A percentile compares a stretch with the other conserved stretches of the same genome.
Evolutionary conservation across 2,113 vertebrate genomes (phyloP).

Genomic region (Eublepharis macularius): DNA sequence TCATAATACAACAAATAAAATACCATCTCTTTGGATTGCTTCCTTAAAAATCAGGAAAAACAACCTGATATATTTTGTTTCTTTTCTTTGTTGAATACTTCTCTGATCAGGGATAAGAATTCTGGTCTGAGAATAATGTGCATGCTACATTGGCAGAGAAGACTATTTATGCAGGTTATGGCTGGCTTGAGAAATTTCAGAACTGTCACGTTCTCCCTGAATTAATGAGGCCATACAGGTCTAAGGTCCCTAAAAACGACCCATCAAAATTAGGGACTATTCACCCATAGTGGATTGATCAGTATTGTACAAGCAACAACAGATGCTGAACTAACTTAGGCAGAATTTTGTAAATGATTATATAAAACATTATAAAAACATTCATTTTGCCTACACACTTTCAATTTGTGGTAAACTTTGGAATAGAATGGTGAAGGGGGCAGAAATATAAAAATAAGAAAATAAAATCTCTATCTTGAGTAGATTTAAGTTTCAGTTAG

Average conservation of each 20-base stretch:
- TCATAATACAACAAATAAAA: too few species aligned
- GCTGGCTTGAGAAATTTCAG: constrained; percentile 70
- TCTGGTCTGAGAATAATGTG: constrained; percentile 44
- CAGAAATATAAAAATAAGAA: constrained; percentile 6
- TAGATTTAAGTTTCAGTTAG: constrained; percentile 15
- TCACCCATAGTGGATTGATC: constrained; percentile 64
- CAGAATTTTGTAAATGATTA: constrained; percentile 48
- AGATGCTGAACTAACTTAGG: constrained; percentile 53
- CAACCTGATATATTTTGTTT: neutral
- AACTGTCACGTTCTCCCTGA: constrained; percentile 73
- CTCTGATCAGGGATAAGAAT: constrained; percentile 34
- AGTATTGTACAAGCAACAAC: constrained; percentile 61
- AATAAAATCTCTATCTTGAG: neutral
- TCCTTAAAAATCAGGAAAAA: neutral
- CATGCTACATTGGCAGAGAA: constrained; percentile 46
- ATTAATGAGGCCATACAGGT: constrained; percentile 74
- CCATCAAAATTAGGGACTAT: constrained; percentile 69
- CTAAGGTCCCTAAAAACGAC: constrained; percentile 71
- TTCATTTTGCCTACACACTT: constrained; percentile 7
- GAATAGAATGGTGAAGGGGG: constrained; percentile 7
- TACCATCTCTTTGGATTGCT: too few species aligned
- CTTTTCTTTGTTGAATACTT: constrained; percentile 26
- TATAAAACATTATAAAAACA: neutral
- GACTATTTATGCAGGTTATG: constrained; percentile 67
- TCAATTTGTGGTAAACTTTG: neutral